A percentile compares a stretch with the other conserved stretches of the same genome.
These are phyloP conservation scores for Erpornis zantholeuca DNA, from an alignment of 2,113 vertebrate genomes.

Conservation along the genomic window DNA sequence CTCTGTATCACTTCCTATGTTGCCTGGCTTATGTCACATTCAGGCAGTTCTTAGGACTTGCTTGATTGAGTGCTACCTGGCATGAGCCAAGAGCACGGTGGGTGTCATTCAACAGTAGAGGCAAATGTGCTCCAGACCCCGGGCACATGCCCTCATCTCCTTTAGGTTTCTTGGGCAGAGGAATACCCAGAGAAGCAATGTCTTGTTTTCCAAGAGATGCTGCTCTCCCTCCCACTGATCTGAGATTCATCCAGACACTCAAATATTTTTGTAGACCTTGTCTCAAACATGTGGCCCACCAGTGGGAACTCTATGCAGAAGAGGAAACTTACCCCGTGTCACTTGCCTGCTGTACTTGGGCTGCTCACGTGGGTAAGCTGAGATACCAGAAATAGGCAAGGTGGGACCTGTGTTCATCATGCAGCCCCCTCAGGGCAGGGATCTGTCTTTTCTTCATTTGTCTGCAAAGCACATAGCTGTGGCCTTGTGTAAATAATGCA, in stretches of 20 bases:
- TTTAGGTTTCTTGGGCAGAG: neutral
- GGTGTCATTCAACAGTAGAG: neutral
- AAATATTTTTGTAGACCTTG: neutral
- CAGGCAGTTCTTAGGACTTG: neutral
- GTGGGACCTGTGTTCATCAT: neutral
- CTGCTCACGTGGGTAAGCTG: fast-evolving
- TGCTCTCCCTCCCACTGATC: neutral
- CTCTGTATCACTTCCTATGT: fast-evolving
- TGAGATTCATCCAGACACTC: neutral
- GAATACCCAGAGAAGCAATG: neutral
- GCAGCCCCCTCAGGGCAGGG: neutral
- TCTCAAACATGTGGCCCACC: neutral
- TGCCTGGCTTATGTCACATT: neutral
- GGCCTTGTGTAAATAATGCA: slow-evolving; percentile 52
- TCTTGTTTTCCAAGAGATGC: neutral
- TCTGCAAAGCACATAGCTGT: slow-evolving; percentile 22
- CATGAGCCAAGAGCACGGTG: neutral
- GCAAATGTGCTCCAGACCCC: neutral
- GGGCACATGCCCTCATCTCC: neutral
- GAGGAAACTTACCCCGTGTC: neutral
- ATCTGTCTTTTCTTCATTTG: slow-evolving; percentile 4
- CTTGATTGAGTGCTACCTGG: neutral
- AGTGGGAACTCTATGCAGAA: neutral
- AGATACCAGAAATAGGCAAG: neutral
- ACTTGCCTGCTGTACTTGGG: neutral